Percentiles rank a stretch among this genome's conserved stretches.
phyloP scores from a whole-genome alignment of 2,888 invertebrate species.

The Acanthopleura granulata region DNA sequence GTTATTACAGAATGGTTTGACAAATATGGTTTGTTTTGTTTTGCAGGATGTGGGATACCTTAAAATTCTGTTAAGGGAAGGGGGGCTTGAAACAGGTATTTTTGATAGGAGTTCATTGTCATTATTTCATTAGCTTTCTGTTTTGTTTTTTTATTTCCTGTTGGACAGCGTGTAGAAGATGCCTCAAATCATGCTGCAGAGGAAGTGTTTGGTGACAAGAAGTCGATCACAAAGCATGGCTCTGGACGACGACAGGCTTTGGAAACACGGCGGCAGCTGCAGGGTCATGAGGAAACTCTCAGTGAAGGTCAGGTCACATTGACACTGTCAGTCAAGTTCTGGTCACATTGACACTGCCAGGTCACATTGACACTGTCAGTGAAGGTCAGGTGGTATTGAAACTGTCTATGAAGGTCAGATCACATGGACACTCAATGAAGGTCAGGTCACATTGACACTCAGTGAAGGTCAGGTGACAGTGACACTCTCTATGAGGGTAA shows the following conservation, averaged over 20 bases:
- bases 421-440: not conserved
- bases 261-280: constrained; percentile 41
- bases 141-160: not conserved
- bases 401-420: not conserved
- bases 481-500: no score
- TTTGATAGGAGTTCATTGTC: no score
- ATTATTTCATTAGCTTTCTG: no score
- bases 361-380: not conserved
- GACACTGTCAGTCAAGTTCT: not conserved
- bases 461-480: not conserved
- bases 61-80: no score
- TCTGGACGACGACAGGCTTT: constrained; percentile 41
- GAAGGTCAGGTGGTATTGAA: not conserved
- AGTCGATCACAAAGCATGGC: constrained; percentile 32
- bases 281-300: constrained; percentile 53
- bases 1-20: no score
- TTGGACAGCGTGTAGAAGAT: constrained; percentile 59
- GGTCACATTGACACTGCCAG: not conserved
- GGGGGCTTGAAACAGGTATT: no score
- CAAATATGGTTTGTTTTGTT: no score
- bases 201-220: constrained; percentile 49
- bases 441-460: not conserved
- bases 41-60: no score
- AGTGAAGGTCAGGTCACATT: constrained; percentile 46
- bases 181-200: constrained; percentile 62